Percentiles rank a stretch among this genome's conserved stretches.
These are phyloP conservation scores for Equus przewalskii DNA, from an alignment of 2,113 vertebrate genomes.

Conservation along the genomic window DNA sequence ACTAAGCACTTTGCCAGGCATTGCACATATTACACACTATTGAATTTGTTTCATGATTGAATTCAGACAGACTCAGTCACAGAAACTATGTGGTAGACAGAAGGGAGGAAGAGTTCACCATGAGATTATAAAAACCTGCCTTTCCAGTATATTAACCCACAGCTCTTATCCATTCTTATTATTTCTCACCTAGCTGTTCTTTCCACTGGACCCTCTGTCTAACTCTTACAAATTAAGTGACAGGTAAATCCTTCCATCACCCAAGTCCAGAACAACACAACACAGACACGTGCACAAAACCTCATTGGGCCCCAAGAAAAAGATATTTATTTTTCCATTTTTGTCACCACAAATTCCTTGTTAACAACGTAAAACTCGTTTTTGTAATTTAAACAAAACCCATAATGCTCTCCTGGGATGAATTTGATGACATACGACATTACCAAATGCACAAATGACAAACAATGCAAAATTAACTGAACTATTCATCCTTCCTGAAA, in stretches of 20 bases:
- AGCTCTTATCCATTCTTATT: neutral
- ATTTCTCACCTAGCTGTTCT: neutral
- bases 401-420: neutral
- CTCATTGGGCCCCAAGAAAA: neutral
- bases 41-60: neutral
- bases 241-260: neutral
- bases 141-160: neutral
- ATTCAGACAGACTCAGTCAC: neutral
- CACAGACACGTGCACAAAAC: neutral
- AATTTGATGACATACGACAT: neutral
- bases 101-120: neutral
- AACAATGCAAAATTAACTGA: conserved; percentile 30
- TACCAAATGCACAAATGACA: conserved; percentile 33
- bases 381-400: conserved; percentile 50
- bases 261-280: neutral
- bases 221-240: conserved; percentile 6
- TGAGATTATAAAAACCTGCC: neutral
- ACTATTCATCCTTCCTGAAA: conserved; percentile 57
- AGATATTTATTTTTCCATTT: conserved; percentile 65
- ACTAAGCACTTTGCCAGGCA: neutral
- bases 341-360: conserved; percentile 23
- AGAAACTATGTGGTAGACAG: neutral
- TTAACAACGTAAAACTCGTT: conserved; percentile 10
- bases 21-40: neutral
- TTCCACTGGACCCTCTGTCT: neutral